Percentiles rank a stretch among this genome's conserved stretches.
phyloP scores from a whole-genome alignment of 2,888 invertebrate species.

The Dichetophora obliterata region DNA sequence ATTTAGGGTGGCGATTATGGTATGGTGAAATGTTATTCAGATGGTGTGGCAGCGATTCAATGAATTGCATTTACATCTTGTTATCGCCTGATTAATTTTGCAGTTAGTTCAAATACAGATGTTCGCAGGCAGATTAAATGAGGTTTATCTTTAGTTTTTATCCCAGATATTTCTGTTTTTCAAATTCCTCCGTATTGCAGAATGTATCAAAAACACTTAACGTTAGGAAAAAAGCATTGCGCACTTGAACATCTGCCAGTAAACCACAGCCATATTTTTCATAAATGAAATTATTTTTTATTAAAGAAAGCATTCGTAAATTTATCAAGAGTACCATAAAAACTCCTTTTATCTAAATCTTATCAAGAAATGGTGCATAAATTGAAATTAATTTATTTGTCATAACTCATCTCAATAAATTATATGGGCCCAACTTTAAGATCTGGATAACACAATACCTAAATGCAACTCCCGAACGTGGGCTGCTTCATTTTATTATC shows the following conservation, averaged over 20 bases:
- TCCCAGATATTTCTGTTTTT: not conserved
- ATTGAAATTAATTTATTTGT: not conserved
- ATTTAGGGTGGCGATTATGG: not conserved
- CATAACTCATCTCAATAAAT: not conserved
- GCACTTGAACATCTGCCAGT: too few relatives aligned
- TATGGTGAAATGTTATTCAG: not conserved
- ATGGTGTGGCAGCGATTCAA: constrained; percentile 54
- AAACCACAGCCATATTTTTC: too few relatives aligned
- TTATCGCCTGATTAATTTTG: constrained; percentile 67
- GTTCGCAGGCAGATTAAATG: not conserved
- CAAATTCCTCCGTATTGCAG: too few relatives aligned
- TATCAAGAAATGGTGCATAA: not conserved
- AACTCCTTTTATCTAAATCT: too few relatives aligned
- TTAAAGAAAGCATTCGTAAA: not conserved
- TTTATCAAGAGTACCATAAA: too few relatives aligned
- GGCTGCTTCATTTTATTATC: not conserved
- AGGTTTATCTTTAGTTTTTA: not conserved
- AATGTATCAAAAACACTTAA: too few relatives aligned
- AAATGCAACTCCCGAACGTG: not conserved
- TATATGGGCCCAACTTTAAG: not conserved
- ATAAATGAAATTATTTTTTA: too few relatives aligned
- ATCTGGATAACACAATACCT: not conserved
- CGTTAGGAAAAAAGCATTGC: too few relatives aligned
- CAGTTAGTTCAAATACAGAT: constrained; percentile 13
- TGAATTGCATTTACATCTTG: constrained; percentile 68